Evolutionary conservation across 2,797 vertebrate genomes (phyloP), one percentile per base, ranked within the genome.

Genomic region (Gorsachius magnificus): DNA sequence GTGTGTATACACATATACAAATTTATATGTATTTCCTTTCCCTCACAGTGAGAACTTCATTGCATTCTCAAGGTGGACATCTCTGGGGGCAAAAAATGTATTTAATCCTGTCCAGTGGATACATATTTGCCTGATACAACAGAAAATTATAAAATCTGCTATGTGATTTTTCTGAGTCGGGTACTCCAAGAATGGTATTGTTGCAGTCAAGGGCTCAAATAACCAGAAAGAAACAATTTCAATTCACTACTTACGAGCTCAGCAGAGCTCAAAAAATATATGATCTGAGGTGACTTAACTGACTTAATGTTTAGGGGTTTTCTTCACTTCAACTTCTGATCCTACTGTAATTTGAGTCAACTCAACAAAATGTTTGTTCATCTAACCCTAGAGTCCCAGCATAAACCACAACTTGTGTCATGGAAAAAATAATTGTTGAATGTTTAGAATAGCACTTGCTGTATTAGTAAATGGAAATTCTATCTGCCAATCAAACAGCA

Each of bases 361-460:
- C 53, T 66, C 69, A 75, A 88, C 61, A 71, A 69, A 91, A 71
- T 45, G 50, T 89, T 82, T 89, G 66, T 61, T 95, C 92, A 68
- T 85, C 86, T 89, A 92, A 87, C 19, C 61, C 38, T 57, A 33
- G n/a, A 93, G 54, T 83, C 3, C 0, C 33, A 89, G 54, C 57
- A 83, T 11, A 94, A 95, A 93, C 92, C 90, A 83, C 87, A 93
- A 58, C 46, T 91, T 92, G 65, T 91, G 94, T 95, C 64, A 96
- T 93, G 86, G 87, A 96, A 96, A 95, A 97, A 90, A 64, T 61
- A 95, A 94, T 71, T 90, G 70, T 61, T 77, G 81, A 87, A 80
- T 28, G 71, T 56, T 94, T 87, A 95, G 79, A 93, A 92, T 8
- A 81, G 57, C 54, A 87, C 51, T 95, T 88, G 65, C 61, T 31